These are phyloP conservation scores for Callopanchax toddi DNA, from an alignment of 2,113 vertebrate species.

Conservation along the genomic window DNA sequence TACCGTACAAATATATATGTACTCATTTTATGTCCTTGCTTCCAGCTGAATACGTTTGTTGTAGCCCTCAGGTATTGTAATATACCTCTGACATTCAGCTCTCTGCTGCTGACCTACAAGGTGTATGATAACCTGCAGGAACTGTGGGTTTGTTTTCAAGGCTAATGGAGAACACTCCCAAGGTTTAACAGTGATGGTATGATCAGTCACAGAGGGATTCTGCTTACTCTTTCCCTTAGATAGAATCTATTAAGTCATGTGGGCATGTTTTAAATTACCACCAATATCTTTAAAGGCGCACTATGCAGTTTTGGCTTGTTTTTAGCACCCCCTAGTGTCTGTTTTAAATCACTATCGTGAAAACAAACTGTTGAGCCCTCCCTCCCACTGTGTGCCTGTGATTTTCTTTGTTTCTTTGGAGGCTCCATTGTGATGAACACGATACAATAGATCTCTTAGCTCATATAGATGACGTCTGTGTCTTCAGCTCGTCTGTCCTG, in stretches of 20 bases:
- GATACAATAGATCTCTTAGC: too few species aligned
- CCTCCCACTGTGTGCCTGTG: too few species aligned
- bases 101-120: conserved; percentile 55
- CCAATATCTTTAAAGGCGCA: too few species aligned
- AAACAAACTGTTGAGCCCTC: too few species aligned
- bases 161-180: conserved; percentile 51
- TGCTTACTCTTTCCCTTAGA: conserved; percentile 19
- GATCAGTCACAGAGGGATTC: conserved; percentile 41
- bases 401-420: too few species aligned
- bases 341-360: too few species aligned
- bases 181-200: conserved; percentile 37
- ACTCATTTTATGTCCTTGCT: conserved; percentile 30
- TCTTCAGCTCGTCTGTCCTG: too few species aligned
- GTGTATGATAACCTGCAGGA: conserved; percentile 60
- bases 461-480: too few species aligned
- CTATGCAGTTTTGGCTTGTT: too few species aligned
- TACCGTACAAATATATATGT: conserved; percentile 24
- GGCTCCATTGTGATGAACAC: too few species aligned
- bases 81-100: conserved; percentile 46
- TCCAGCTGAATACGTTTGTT: conserved; percentile 42
- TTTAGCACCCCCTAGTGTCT: too few species aligned
- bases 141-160: conserved; percentile 52
- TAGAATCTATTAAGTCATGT: conserved; percentile 17
- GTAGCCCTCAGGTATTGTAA: conserved; percentile 32
- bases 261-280: neutral